Evolutionary conservation across 2,113 vertebrate genomes (phyloP).

Genomic region (Pipra filicauda): DNA sequence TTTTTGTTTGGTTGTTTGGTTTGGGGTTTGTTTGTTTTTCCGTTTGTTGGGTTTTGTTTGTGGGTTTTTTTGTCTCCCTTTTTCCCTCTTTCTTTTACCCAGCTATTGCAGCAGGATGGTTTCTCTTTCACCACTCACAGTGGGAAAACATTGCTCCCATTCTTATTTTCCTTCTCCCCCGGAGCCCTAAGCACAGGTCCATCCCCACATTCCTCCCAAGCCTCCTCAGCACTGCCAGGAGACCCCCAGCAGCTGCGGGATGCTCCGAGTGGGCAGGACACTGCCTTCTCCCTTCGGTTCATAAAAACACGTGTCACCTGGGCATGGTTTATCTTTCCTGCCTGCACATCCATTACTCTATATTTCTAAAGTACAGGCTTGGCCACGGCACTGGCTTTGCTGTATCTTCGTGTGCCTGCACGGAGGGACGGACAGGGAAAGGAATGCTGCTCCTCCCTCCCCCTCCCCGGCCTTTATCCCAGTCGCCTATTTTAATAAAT

Average conservation of each 20-base stretch:
- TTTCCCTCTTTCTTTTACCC: background rate
- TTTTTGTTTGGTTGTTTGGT: background rate
- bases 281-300: background rate
- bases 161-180: background rate
- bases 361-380: background rate
- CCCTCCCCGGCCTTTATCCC: constrained; percentile 50
- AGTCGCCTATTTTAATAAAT: constrained; percentile 76
- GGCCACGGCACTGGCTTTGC: background rate
- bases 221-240: background rate
- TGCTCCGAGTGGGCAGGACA: background rate
- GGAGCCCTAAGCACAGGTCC: background rate
- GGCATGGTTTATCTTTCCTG: background rate
- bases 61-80: background rate
- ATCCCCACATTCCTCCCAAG: background rate
- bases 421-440: background rate
- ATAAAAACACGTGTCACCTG: background rate
- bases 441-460: constrained; percentile 61
- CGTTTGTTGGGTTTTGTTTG: background rate
- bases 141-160: background rate
- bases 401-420: background rate
- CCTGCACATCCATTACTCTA: background rate
- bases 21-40: background rate
- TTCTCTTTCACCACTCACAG: background rate
- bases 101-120: background rate
- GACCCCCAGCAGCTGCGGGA: background rate